A percentile compares a stretch with the other conserved stretches of the same genome.
These are phyloP conservation scores for Lymantria dispar DNA, from an alignment of 2,888 invertebrate genomes.

Conservation along the genomic window DNA sequence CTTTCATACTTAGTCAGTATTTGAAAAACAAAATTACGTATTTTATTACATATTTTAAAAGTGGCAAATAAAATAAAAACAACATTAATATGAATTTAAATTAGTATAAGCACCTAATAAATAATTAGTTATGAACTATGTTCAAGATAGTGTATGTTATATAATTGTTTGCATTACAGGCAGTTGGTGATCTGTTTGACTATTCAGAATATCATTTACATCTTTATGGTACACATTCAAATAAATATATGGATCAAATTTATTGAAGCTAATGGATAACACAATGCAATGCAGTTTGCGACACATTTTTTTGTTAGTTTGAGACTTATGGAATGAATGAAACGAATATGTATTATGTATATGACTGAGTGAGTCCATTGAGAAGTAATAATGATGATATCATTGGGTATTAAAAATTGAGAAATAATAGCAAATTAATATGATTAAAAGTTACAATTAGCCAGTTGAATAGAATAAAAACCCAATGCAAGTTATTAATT, in stretches of 20 bases:
- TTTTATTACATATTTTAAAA: too few species aligned
- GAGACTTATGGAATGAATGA: slow-evolving; percentile 23
- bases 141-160: slow-evolving; percentile 30
- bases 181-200: slow-evolving; percentile 78
- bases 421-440: background rate
- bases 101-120: background rate
- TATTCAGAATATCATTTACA: slow-evolving; percentile 64
- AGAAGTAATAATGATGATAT: slow-evolving; percentile 32
- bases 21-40: too few species aligned
- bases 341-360: slow-evolving; percentile 18
- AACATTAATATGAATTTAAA: slow-evolving; percentile 9
- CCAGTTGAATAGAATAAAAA: background rate
- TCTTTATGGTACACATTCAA: slow-evolving; percentile 58
- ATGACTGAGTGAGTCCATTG: slow-evolving; percentile 39
- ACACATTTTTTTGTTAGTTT: slow-evolving; percentile 31
- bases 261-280: slow-evolving; percentile 52
- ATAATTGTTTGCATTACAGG: slow-evolving; percentile 80
- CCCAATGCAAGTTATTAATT: background rate
- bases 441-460: background rate
- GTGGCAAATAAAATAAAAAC: too few species aligned
- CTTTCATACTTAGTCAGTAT: too few species aligned
- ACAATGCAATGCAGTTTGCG: slow-evolving; percentile 30
- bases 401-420: slow-evolving; percentile 8
- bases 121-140: slow-evolving; percentile 10
- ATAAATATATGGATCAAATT: slow-evolving; percentile 61